Percentiles rank a stretch among this genome's conserved stretches.
phyloP scores from a whole-genome alignment of 2,113 vertebrate species.

The Eclectus roratus region DNA sequence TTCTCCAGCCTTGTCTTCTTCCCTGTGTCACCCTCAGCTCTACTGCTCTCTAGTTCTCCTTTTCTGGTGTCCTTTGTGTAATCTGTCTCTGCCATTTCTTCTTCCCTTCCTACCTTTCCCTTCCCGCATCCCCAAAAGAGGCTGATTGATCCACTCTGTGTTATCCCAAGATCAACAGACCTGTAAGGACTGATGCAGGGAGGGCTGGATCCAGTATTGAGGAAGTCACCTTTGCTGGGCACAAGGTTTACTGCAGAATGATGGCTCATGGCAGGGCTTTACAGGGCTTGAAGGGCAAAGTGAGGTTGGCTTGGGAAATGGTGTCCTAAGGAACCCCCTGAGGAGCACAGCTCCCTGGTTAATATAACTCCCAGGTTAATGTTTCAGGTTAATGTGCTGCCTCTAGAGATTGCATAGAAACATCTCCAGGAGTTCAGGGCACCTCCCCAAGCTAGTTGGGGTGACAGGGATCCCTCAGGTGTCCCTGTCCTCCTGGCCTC shows the following conservation, averaged over 20 bases:
- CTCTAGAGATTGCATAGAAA: not conserved
- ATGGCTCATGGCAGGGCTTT: not conserved
- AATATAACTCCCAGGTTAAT: rapidly evolving
- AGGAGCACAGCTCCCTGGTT: not conserved
- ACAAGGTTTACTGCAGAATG: not conserved
- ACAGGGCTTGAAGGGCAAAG: not conserved
- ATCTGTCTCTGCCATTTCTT: not conserved
- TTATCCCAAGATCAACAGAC: not conserved
- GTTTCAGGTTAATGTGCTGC: not conserved
- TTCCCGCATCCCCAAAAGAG: not conserved
- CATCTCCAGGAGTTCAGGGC: not conserved
- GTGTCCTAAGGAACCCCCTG: not conserved
- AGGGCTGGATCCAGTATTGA: rapidly evolving
- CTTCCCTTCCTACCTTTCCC: not conserved
- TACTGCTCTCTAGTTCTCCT: not conserved
- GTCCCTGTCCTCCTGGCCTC: not conserved
- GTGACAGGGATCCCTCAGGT: not conserved
- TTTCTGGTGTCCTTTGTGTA: not conserved
- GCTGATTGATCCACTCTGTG: not conserved
- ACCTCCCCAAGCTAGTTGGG: not conserved
- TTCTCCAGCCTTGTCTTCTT: not conserved
- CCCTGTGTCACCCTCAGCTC: not conserved
- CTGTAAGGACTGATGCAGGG: not conserved
- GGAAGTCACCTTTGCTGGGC: not conserved
- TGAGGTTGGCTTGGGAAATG: not conserved